phyloP scores from a whole-genome alignment of 1,140 invertebrate species.

The Lasioglossum albipes region DNA sequence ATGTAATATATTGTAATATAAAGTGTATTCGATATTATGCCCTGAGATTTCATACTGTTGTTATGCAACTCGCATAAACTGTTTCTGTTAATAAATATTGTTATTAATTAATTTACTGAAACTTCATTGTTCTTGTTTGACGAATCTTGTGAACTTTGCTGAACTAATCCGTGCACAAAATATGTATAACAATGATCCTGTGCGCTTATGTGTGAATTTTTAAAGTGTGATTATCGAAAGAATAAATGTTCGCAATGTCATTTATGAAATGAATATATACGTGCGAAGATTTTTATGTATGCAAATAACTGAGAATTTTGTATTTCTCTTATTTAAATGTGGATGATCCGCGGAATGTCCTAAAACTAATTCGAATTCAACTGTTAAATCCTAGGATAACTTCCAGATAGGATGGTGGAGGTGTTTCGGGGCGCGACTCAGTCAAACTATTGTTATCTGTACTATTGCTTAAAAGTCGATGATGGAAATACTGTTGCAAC shows the following conservation, averaged over 20 bases:
- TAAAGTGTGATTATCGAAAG: too few species aligned
- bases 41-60: conserved; percentile 6
- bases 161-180: too few species aligned
- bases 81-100: conserved; percentile 25
- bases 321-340: too few species aligned
- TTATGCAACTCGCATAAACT: neutral
- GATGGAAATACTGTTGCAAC: too few species aligned
- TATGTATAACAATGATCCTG: neutral
- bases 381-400: conserved; percentile 68
- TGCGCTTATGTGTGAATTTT: too few species aligned
- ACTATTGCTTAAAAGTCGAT: neutral
- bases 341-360: neutral
- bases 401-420: conserved; percentile 75
- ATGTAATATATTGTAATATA: conserved; percentile 35
- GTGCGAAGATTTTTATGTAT: too few species aligned
- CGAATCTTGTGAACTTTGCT: neutral
- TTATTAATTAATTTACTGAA: conserved; percentile 13
- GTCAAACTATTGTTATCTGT: conserved; percentile 17
- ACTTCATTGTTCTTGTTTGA: neutral
- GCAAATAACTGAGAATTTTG: too few species aligned
- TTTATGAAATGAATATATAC: too few species aligned
- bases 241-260: too few species aligned
- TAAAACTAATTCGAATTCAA: conserved; percentile 39
- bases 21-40: neutral
- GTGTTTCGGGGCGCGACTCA: conserved; percentile 70